These are phyloP conservation scores for Entosphenus tridentatus DNA, from an alignment of 2,113 vertebrate genomes.

Conservation along the genomic window DNA sequence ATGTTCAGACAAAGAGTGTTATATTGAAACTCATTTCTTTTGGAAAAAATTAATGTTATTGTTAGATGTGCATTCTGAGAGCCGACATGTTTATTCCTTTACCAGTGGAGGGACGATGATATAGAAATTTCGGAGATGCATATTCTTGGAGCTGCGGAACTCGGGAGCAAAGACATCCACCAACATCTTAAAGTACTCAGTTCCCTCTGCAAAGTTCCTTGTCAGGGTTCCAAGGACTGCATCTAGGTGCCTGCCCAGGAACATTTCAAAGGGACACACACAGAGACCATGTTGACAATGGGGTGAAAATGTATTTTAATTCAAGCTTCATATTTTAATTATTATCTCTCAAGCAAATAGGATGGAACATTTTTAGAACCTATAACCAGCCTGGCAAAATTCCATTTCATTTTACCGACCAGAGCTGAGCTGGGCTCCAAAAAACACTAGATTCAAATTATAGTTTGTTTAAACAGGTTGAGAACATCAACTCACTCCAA, in stretches of 20 bases:
- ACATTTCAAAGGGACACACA: background rate
- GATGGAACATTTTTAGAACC: too few relatives aligned
- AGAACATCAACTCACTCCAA: too few relatives aligned
- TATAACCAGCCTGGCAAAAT: too few relatives aligned
- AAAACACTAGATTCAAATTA: too few relatives aligned
- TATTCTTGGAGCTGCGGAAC: slow-evolving; percentile 82
- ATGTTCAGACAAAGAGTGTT: background rate
- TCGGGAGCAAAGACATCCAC: slow-evolving; percentile 81
- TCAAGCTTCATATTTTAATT: too few relatives aligned
- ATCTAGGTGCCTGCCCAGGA: slow-evolving; percentile 37
- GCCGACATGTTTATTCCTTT: slow-evolving; percentile 14
- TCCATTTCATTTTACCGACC: too few relatives aligned
- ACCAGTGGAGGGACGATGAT: slow-evolving; percentile 90
- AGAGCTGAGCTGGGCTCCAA: too few relatives aligned
- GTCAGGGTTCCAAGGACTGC: slow-evolving; percentile 65
- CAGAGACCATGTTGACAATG: too few relatives aligned
- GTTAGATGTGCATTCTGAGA: background rate
- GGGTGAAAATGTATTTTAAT: too few relatives aligned
- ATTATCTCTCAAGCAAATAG: too few relatives aligned
- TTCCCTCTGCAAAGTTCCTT: slow-evolving; percentile 78
- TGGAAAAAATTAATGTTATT: background rate
- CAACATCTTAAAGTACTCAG: slow-evolving; percentile 95
- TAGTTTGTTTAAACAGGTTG: too few relatives aligned
- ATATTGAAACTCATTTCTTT: background rate
- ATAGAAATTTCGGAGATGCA: slow-evolving; percentile 90